phyloP scores from a whole-genome alignment of 2,797 vertebrate species.

The Glyptemys insculpta region DNA sequence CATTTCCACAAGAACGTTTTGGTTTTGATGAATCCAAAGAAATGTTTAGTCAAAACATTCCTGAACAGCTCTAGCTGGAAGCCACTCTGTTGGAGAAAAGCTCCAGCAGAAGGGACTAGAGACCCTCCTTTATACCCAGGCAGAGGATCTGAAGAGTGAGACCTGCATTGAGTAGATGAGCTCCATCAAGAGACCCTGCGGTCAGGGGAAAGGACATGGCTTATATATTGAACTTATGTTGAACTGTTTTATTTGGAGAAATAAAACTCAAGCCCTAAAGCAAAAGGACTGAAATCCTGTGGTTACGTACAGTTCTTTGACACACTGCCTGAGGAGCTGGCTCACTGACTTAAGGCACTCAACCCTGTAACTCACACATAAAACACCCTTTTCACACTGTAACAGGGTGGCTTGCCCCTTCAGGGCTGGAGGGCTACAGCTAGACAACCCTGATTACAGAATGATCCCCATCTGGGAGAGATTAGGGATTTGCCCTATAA shows the following conservation, averaged over 20 bases:
- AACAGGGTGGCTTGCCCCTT: not conserved
- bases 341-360: not conserved
- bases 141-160: not conserved
- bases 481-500: not conserved
- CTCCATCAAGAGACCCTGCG: not conserved
- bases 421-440: not conserved
- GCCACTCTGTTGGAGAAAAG: not conserved
- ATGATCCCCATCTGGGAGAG: not conserved
- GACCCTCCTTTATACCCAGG: not conserved
- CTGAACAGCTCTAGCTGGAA: not conserved
- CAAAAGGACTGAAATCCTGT: conserved; percentile 9
- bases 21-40: not conserved
- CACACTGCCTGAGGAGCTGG: fast-evolving
- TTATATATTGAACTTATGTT: not conserved
- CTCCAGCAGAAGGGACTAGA: not conserved
- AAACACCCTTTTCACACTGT: not conserved
- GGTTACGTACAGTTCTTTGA: not conserved
- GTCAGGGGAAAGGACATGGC: not conserved
- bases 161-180: not conserved
- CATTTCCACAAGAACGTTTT: not conserved
- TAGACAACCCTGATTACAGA: not conserved
- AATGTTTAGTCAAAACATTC: not conserved
- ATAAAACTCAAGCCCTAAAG: conserved; percentile 2
- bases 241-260: not conserved
- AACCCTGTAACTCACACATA: fast-evolving